These are phyloP conservation scores for Goniozus legneri DNA, from an alignment of 1,140 invertebrate genomes.

Conservation along the genomic window DNA sequence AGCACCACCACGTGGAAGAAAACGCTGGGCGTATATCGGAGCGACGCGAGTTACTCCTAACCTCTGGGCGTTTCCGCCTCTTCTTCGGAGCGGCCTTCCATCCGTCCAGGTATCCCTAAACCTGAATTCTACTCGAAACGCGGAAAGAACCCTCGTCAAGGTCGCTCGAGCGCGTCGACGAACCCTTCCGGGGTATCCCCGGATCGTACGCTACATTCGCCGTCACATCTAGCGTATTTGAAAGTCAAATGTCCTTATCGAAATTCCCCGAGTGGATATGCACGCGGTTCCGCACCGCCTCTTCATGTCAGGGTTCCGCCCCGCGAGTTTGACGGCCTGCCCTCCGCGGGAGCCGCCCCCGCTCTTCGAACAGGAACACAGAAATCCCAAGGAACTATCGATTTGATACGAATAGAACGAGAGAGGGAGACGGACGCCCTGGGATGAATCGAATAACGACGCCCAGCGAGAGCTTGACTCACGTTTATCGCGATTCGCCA, in stretches of 20 bases:
- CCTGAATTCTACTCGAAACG: too few relatives aligned
- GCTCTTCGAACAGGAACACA: constrained; percentile 53
- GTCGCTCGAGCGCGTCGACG: constrained; percentile 2
- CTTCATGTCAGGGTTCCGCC: constrained; percentile 53
- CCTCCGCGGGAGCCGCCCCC: constrained; percentile 56
- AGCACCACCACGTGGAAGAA: background rate
- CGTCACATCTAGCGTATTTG: too few relatives aligned
- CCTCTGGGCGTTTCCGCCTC: constrained; percentile 46
- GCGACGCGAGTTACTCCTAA: constrained; percentile 26
- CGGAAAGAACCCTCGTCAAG: too few relatives aligned
- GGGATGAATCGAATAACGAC: too few relatives aligned
- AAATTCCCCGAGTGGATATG: constrained; percentile 22
- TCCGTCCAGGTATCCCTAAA: too few relatives aligned
- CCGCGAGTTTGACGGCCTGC: constrained; percentile 56
- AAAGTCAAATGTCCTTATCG: too few relatives aligned
- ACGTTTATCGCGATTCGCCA: too few relatives aligned
- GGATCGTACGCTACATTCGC: too few relatives aligned
- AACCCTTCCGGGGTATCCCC: constrained; percentile 2
- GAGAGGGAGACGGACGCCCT: too few relatives aligned
- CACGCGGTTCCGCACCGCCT: constrained; percentile 50
- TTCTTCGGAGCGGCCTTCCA: constrained; percentile 22
- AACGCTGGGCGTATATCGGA: constrained; percentile 9
- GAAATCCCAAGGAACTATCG: constrained; percentile 38
- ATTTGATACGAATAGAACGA: too few relatives aligned
- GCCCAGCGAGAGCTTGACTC: too few relatives aligned